phyloP scores from a whole-genome alignment of 2,113 vertebrate species.

The Heterocephalus glaber region DNA sequence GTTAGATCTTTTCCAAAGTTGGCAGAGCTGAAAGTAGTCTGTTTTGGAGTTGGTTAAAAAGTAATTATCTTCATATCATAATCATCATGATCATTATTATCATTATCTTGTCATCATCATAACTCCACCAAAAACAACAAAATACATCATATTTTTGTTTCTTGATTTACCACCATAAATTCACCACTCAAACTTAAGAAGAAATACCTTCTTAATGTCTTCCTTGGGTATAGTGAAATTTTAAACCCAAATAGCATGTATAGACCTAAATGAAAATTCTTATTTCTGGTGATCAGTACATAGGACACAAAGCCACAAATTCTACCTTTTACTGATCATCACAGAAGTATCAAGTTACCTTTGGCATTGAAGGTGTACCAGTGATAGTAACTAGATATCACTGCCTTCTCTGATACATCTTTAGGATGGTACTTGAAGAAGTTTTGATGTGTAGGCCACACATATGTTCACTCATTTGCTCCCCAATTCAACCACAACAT shows the following conservation, averaged over 20 bases:
- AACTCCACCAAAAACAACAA: not conserved
- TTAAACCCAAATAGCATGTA: not conserved
- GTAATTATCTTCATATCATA: not conserved
- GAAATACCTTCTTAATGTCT: not conserved
- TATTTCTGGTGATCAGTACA: conserved; percentile 37
- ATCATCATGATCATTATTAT: not conserved
- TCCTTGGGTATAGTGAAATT: conserved; percentile 14
- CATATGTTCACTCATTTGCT: not conserved
- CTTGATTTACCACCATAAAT: conserved; percentile 45
- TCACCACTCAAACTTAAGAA: not conserved
- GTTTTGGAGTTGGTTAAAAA: not conserved
- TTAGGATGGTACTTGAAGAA: not conserved
- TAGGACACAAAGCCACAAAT: conserved; percentile 23
- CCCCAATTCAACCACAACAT: not conserved
- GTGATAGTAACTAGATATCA: not conserved
- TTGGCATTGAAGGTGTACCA: not conserved
- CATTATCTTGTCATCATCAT: not conserved
- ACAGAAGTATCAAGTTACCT: conserved; percentile 5
- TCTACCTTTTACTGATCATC: conserved; percentile 1
- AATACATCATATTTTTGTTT: not conserved
- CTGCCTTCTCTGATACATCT: not conserved
- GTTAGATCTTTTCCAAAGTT: conserved; percentile 13
- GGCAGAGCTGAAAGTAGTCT: conserved; percentile 19
- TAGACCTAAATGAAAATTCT: not conserved
- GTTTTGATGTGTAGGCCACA: not conserved